Evolutionary conservation across 2,888 invertebrate species (phyloP).

Genomic region (Erebia ligea): DNA sequence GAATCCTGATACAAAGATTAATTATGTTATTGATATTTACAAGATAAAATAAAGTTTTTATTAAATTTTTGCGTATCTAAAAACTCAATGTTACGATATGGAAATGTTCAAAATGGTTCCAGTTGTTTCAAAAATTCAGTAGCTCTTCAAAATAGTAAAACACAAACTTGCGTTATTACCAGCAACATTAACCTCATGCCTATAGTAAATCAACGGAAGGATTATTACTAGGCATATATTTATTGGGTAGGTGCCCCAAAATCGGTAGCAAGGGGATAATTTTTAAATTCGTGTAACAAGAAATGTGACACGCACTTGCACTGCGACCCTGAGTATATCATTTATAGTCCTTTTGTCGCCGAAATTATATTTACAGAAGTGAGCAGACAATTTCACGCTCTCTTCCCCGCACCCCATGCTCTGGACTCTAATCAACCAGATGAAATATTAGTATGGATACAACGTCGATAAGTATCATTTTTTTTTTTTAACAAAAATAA

Average conservation of each 20-base stretch:
- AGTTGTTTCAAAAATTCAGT: not conserved
- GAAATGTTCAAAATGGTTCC: not conserved
- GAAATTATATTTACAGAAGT: slow-evolving; percentile 84
- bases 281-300: slow-evolving; percentile 70
- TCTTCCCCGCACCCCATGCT: slow-evolving; percentile 77
- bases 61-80: not conserved
- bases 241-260: slow-evolving; percentile 7
- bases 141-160: not conserved
- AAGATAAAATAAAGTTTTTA: not conserved
- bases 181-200: not conserved
- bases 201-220: not conserved
- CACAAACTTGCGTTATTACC: not conserved
- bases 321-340: slow-evolving; percentile 75
- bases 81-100: not conserved
- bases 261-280: slow-evolving; percentile 47
- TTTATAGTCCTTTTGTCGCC: slow-evolving; percentile 83
- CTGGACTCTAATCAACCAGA: slow-evolving; percentile 76
- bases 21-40: not conserved
- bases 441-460: slow-evolving; percentile 57
- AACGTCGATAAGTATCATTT: not conserved
- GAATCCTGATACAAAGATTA: too few relatives aligned
- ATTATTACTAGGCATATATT: not conserved
- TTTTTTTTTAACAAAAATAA: not conserved
- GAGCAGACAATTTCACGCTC: slow-evolving; percentile 84
- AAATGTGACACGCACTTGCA: slow-evolving; percentile 67